Percentiles rank a stretch among this genome's conserved stretches.
Conservation (phyloP, 92 coral and sea anemone species). For the Hydrozoanthus gracilis region DNA sequence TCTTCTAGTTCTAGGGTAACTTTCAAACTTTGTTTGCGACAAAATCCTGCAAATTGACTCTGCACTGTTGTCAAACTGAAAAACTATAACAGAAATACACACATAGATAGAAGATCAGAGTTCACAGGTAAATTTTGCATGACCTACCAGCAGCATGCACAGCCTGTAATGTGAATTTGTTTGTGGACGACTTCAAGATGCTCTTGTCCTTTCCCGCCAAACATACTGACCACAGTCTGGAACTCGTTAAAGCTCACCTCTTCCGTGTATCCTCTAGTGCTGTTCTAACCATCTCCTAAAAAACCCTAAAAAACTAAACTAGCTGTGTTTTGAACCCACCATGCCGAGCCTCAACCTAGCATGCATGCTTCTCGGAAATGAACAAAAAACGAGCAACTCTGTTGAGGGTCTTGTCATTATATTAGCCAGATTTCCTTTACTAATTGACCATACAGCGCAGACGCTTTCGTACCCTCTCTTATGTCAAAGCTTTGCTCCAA, state of each 20-base stretch:
- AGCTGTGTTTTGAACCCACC: constrained; percentile 5
- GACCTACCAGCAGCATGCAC: not conserved
- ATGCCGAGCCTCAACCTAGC: not conserved
- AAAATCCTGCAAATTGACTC: too few species aligned
- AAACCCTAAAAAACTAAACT: constrained; percentile 11
- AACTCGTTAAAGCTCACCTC: not conserved
- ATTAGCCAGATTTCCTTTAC: not conserved
- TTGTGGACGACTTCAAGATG: constrained; percentile 10
- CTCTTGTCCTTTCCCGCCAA: not conserved
- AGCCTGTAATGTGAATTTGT: not conserved
- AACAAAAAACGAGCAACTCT: not conserved
- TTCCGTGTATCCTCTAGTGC: not conserved
- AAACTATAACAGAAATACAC: too few species aligned
- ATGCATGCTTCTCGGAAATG: not conserved
- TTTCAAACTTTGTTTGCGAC: too few species aligned
- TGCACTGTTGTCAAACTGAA: too few species aligned
- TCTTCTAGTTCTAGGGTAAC: too few species aligned
- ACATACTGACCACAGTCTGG: not conserved
- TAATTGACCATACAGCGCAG: not conserved
- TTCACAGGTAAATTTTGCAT: not conserved
- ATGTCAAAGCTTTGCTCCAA: not conserved
- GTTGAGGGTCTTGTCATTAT: not conserved
- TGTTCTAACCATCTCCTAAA: not conserved
- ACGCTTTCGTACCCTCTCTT: not conserved
- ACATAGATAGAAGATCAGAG: too few species aligned